Evolutionary conservation across 1,140 invertebrate genomes (phyloP), one percentile per base, ranked within the genome.

Genomic region (Linepithema humile): DNA sequence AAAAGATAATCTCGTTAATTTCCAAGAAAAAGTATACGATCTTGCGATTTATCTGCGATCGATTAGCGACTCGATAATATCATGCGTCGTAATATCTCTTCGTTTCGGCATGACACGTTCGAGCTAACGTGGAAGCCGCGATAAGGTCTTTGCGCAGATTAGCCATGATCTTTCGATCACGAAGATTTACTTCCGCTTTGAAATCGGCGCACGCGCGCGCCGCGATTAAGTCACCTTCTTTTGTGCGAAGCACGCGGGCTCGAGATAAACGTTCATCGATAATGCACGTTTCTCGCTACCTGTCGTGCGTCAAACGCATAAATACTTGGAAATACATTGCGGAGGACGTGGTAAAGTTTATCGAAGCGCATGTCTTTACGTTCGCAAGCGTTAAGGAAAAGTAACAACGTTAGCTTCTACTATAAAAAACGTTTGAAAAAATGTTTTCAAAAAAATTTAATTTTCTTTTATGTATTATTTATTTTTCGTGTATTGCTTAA

Each of bases 111-210:
- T 3, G 64, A 43, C 62, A 80, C 75, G 64, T 80, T 55, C 50
- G 48, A 45, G 48, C 23, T 29, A 43, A 20, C 43, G n/a, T 80
- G 64, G 64, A 80, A 70, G 35, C 64, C 17, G 7, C 35, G 75
- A 70, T 80, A 80, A 80, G 3, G n/a, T 6, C 6, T 65, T 65
- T n/a, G 26, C 35, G 50, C 38, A 23, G 23, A 70, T 69, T 64
- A 48, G 50, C 23, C 50, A n/a, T 12, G 75, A 72, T 72, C 48
- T 67, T 23, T 53, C 48, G 26, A 67, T 75, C 74, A 29, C 23
- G 17, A 40, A 80, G 75, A 70, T 69, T 78, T 12, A 64, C 75
- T 80, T 80, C 75, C 75, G 64, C 50, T 35, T 80, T 12, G 43
- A 29, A 38, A 40, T n/a, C 3, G 9, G 53, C 70, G 38, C 32